Base-by-base conservation (phyloP, 1,140 invertebrate species). In the Elymnias hypermnestra region DNA sequence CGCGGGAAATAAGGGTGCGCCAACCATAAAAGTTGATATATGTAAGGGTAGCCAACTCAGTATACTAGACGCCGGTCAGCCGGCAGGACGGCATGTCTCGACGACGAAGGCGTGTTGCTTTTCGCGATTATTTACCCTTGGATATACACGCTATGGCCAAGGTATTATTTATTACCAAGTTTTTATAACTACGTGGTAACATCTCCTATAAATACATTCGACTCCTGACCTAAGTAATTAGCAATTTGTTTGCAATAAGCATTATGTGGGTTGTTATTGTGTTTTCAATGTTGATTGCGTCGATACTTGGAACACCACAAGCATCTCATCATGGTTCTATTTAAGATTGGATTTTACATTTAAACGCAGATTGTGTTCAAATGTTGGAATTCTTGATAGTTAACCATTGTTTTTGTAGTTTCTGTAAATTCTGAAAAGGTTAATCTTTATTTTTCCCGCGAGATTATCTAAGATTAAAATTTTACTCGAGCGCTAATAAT, bases 81-180 rank as follows among this genome's bases (percentile, higher is more conserved):
- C 56, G 57, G 41, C 41, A 54, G 62, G 64, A 58, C 66, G 72
- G 41, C 44, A 81, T 78, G 77, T 79, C 78, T 57, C 72, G 76
- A 25, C 77, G 72, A 25, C 72, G 82, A 37, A 74, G 77, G 19
- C 82, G 76, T 61, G 79, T 85, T 60, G 76, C 68, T 25, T 85
- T 83, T 29, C 68, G 78, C 72, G 82, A 85, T 63, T 85, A 85
- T 54, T 58, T 83, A 47, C 82, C 72, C 15, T 75, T 85, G 75
- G 82, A 85, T 54, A 62, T 83, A 38, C 70, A 72, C 26, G 75
- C 78, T 37, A 85, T 85, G 82, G 78, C 82, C 31, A 83, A 79
- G 82, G 81, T 84, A 79, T 56, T 43, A 28, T 9, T 28, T n/a
- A 28, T 15, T 18, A 15, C 21, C 10, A 19, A 18, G 15, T 13